phyloP scores from a whole-genome alignment of 1,140 invertebrate genomes.

The Octopus sinensis region DNA sequence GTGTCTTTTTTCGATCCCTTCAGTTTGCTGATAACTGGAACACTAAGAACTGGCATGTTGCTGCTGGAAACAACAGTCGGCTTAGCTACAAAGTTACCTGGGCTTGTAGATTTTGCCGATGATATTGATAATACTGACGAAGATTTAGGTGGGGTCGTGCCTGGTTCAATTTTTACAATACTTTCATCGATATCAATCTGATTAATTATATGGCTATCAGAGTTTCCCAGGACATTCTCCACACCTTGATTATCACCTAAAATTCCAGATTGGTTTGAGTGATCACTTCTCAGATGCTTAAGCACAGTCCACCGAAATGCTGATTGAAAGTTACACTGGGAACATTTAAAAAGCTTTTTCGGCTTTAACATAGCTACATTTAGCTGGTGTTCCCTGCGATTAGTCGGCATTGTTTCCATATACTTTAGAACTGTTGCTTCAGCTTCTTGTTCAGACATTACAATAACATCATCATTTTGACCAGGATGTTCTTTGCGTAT shows the following conservation, averaged over 20 bases:
- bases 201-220: neutral
- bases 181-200: neutral
- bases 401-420: conserved; percentile 41
- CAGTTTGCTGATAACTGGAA: conserved; percentile 19
- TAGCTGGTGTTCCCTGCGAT: conserved; percentile 42
- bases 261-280: neutral
- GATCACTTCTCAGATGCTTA: conserved; percentile 66
- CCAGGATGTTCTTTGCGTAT: conserved; percentile 49
- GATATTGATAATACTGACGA: neutral
- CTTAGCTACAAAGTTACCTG: neutral
- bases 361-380: conserved; percentile 22
- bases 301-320: conserved; percentile 82
- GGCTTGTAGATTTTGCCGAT: neutral
- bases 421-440: conserved; percentile 50
- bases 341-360: conserved; percentile 63
- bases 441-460: conserved; percentile 50
- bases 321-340: conserved; percentile 77
- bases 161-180: conserved; percentile 6
- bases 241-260: neutral
- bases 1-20: conserved; percentile 25
- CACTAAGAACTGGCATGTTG: neutral
- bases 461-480: conserved; percentile 43
- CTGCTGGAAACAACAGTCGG: neutral
- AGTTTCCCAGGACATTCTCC: neutral
- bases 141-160: neutral